Evolutionary conservation across 2,888 invertebrate genomes (phyloP).

Genomic region (Adelphocoris suturalis): DNA sequence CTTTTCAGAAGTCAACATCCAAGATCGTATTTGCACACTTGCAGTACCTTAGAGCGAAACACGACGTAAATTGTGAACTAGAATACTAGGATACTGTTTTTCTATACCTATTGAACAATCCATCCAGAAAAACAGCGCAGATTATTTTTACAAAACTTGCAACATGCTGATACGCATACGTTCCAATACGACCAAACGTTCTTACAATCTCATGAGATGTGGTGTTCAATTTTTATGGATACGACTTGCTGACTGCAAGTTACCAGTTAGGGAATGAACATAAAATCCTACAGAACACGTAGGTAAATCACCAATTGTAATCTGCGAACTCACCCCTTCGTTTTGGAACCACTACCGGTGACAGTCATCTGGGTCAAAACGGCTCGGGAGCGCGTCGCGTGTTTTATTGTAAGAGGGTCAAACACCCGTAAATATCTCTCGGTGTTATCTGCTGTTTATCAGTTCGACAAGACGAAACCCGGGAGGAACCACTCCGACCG

Average conservation of each 20-base stretch:
- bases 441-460: neutral
- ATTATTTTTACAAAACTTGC: too few species aligned
- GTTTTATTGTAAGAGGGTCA: neutral
- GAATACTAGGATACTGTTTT: too few species aligned
- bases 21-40: too few species aligned
- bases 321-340: neutral
- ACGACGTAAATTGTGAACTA: too few species aligned
- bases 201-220: neutral
- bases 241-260: neutral
- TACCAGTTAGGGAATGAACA: neutral
- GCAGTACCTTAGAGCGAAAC: too few species aligned
- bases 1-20: too few species aligned
- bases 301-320: neutral
- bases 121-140: too few species aligned
- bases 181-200: neutral
- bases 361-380: slow-evolving; percentile 11
- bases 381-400: neutral
- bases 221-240: neutral
- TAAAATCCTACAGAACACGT: neutral
- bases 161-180: too few species aligned
- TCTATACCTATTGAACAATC: too few species aligned
- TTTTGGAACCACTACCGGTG: slow-evolving; percentile 20
- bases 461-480: neutral
- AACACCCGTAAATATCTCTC: slow-evolving; percentile 26
- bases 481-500: neutral